Conservation (phyloP, 2,888 invertebrate genomes). For the Crocallis elinguaria region DNA sequence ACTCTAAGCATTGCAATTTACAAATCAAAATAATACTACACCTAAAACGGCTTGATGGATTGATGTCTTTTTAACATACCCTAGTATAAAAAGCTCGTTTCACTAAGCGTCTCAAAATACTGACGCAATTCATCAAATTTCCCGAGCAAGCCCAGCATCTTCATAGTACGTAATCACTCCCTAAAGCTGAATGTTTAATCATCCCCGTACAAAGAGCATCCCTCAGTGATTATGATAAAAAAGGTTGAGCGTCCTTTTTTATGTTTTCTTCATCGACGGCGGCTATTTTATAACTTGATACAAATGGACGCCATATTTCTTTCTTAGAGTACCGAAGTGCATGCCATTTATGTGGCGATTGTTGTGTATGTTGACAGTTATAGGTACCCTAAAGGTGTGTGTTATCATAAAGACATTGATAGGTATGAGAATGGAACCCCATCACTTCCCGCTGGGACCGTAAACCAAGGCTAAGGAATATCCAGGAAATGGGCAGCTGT, state of each 20-base stretch:
- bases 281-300: constrained; percentile 25
- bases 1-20: no score
- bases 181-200: constrained; percentile 29
- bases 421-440: no score
- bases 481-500: no score
- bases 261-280: constrained; percentile 31
- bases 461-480: no score
- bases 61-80: no score
- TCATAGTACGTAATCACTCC: constrained; percentile 23
- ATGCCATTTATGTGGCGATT: no score
- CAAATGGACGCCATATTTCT: constrained; percentile 28
- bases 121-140: constrained; percentile 22
- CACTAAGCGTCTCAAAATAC: neutral
- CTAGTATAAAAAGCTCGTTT: constrained; percentile 8
- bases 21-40: no score
- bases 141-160: constrained; percentile 19
- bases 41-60: no score
- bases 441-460: no score
- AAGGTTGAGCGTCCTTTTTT: constrained; percentile 33
- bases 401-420: no score
- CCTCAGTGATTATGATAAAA: constrained; percentile 36
- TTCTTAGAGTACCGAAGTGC: neutral
- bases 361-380: no score
- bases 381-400: no score
- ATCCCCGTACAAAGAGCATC: constrained; percentile 30